Evolutionary conservation across 2,888 invertebrate genomes (phyloP).

Genomic region (Idaea straminata): DNA sequence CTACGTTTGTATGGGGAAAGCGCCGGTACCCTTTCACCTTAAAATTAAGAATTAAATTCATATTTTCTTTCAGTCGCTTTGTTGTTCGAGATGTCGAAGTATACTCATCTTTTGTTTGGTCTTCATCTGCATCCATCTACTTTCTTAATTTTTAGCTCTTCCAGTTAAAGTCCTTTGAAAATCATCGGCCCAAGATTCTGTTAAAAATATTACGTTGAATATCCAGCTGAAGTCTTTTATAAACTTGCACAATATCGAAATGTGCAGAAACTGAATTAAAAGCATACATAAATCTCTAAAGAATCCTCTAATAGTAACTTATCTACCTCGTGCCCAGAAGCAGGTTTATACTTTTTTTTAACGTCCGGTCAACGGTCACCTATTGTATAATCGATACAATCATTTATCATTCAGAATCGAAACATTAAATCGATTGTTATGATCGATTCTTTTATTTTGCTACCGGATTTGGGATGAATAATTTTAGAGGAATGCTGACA

Average conservation of each 20-base stretch:
- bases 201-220: too few relatives aligned
- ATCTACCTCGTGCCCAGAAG: not conserved
- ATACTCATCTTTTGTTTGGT: too few relatives aligned
- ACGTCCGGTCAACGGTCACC: not conserved
- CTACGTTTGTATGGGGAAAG: too few relatives aligned
- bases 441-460: slow-evolving; percentile 40
- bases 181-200: too few relatives aligned
- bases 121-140: too few relatives aligned
- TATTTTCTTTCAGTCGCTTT: too few relatives aligned
- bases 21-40: too few relatives aligned
- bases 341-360: not conserved
- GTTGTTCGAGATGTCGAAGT: too few relatives aligned
- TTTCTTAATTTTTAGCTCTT: too few relatives aligned
- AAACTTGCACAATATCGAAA: not conserved
- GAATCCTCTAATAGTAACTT: not conserved
- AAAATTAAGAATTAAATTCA: too few relatives aligned
- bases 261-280: not conserved
- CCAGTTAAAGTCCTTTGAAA: too few relatives aligned
- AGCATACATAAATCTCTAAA: not conserved
- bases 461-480: slow-evolving; percentile 36
- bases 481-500: slow-evolving; percentile 32
- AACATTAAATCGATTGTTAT: not conserved
- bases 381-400: not conserved
- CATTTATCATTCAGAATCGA: not conserved
- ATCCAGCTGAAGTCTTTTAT: too few relatives aligned